Percentiles rank a stretch among this genome's conserved stretches.
These are phyloP conservation scores for Athene cunicularia DNA, from an alignment of 2,113 vertebrate genomes.

Conservation along the genomic window DNA sequence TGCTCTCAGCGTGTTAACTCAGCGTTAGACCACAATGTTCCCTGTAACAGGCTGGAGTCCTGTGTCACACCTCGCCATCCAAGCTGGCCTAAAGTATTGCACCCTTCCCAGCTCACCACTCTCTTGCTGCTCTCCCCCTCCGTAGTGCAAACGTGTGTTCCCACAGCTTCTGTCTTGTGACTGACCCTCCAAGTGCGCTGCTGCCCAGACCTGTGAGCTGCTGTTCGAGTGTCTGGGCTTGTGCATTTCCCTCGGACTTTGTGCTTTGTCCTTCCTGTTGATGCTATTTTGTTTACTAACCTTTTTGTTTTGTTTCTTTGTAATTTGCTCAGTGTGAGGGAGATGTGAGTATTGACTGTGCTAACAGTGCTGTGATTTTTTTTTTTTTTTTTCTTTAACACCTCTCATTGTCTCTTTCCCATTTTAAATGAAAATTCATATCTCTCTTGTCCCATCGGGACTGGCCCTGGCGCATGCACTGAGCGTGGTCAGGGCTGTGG, in stretches of 20 bases:
- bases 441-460: not conserved
- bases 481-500: not conserved
- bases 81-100: not conserved
- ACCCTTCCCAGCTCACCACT: slow-evolving; percentile 21
- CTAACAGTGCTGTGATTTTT: slow-evolving; percentile 74
- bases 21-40: not conserved
- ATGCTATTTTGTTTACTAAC: slow-evolving; percentile 71
- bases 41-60: not conserved
- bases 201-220: slow-evolving; percentile 5
- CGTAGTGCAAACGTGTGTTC: not conserved
- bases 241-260: not conserved
- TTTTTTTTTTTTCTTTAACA: not conserved
- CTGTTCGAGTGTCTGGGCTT: not conserved
- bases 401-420: slow-evolving; percentile 63
- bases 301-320: slow-evolving; percentile 76
- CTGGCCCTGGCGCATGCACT: not conserved
- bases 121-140: not conserved
- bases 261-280: slow-evolving; percentile 16
- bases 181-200: not conserved
- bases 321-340: slow-evolving; percentile 92
- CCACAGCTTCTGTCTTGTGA: slow-evolving; percentile 29
- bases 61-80: not conserved
- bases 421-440: not conserved
- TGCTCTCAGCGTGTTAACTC: not conserved
- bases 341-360: slow-evolving; percentile 91